Base-by-base conservation (phyloP, 2,888 invertebrate species). In the Teinopalpus imperialis region DNA sequence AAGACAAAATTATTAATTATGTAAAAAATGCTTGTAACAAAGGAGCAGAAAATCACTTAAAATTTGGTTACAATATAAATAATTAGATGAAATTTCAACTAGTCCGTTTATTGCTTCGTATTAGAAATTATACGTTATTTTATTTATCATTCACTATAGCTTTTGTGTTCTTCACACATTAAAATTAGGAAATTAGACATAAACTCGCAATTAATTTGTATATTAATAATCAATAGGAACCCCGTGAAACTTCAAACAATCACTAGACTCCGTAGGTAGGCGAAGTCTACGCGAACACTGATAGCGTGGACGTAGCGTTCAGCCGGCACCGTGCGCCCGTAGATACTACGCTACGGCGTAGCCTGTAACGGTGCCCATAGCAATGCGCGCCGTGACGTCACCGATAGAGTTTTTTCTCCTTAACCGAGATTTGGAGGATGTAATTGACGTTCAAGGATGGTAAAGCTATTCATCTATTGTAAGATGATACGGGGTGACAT, bases 271-370 rank as follows among this genome's bases (percentile, higher is more conserved):
- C 34, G 34, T 7, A 20, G 20, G 13, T 9, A 24, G 9, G 8
- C 8, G 16, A 42, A 14, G 12, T 34, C 35, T 44, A 31, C 37
- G 31, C 67, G 72, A 65, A 10, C 65, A 51, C 54, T 49, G 60
- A 63, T 65, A 65, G 54, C 51, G n/a, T n/a, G n/a, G 40, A 24
- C 60, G 63, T 63, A 66, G 64, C 62, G 61, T 55, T 55, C 74
- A 66, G 57, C 67, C 77, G 69, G 66, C 73, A 66, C 74, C 66
- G 66, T 72, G 73, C 63, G 71, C 63, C 61, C 78, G 80, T 82
- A 81, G 77, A 64, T 72, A 81, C 82, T 83, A 82, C 55, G 64
- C 59, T 65, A 68, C 67, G 67, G 56, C 61, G 61, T 31, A 35
- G 54, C 39, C 51, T 66, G 74, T 69, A 72, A 72, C 65, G 57